phyloP scores from a whole-genome alignment of 2,888 invertebrate species.

The Flabesymbios commensalis region DNA sequence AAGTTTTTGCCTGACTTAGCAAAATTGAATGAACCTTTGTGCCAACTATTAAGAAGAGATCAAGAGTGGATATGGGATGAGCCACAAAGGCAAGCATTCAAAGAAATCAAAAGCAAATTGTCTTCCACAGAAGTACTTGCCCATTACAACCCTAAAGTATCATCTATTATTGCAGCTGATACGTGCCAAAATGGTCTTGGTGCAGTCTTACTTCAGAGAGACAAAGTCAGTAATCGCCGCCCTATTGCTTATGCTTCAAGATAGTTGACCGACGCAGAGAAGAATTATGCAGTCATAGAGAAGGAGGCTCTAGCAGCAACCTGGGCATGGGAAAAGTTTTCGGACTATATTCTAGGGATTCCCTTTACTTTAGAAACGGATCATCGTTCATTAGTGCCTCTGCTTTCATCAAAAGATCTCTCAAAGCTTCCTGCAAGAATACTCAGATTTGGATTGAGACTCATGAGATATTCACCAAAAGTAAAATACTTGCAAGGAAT shows the following conservation, averaged over 20 bases:
- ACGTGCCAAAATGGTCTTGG: constrained; percentile 51
- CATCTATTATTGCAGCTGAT: constrained; percentile 44
- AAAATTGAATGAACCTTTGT: constrained; percentile 16
- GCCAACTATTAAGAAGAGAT: constrained; percentile 22
- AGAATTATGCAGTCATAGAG: constrained; percentile 56
- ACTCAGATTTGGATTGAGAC: too few species aligned
- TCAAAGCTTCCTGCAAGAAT: too few species aligned
- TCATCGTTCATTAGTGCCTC: too few species aligned
- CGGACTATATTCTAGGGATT: constrained; percentile 48
- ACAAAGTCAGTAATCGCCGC: constrained; percentile 32
- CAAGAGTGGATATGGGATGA: constrained; percentile 21
- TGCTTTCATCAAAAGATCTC: too few species aligned
- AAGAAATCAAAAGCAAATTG: constrained; percentile 43
- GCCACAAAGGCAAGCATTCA: constrained; percentile 39
- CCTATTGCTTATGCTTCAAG: constrained; percentile 54
- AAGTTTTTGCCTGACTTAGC: constrained; percentile 23
- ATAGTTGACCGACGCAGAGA: constrained; percentile 47
- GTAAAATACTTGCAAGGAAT: too few species aligned
- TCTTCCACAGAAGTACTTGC: constrained; percentile 44
- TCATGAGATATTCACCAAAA: too few species aligned
- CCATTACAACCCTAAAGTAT: constrained; percentile 42
- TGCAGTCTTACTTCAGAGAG: constrained; percentile 32
- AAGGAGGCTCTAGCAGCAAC: constrained; percentile 53
- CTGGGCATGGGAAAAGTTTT: constrained; percentile 44
- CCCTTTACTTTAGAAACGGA: constrained; percentile 46